Base-by-base conservation (phyloP, 2,113 vertebrate genomes). In the Rutilus rutilus region DNA sequence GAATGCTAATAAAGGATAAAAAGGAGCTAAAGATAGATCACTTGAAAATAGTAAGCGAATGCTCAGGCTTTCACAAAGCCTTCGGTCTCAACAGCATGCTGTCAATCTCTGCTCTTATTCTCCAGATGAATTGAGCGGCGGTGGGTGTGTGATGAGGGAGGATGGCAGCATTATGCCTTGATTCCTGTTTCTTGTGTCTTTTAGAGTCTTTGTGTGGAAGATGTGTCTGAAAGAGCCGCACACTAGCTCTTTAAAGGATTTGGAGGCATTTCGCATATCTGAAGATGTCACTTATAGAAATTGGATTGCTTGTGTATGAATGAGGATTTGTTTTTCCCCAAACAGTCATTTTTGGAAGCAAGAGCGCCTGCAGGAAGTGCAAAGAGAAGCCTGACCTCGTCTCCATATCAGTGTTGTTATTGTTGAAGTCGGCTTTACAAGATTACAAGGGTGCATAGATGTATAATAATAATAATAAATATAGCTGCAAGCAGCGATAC, bases 141-240 rank as follows among this genome's bases (percentile, higher is more conserved):
- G 78, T 77, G 50, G 79, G 76, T 19, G 76, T 67, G 33, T 84
- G 77, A 59, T 71, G 30, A 52, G 27, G 25, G 83, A 85, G 81
- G 52, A 54, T 73, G 88, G 57, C 69, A 60, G 60, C 78, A 81
- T 86, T 64, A 47, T 85, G 80, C 59, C 54, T 85, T 88, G 27
- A 85, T 79, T 80, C 74, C 79, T 84, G 17, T 86, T 85, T 86
- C n/a, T 83, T 52, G 36, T 78, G 80, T 67, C 36, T 78, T 75
- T 47, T n/a, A 39, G 39, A 83, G 23, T 36, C n/a, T 82, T 69
- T 42, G 62, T 83, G 47, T 64, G 79, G 39, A 84, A 76, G 79
- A 77, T 42, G 62, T 52, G 21, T 83, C 67, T 76, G 86, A 73
- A 62, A 33, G 19, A 69, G 65, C 50, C 47, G 19, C 59, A 33